phyloP scores from a whole-genome alignment of 2,888 invertebrate species.

The Salticus scenicus region DNA sequence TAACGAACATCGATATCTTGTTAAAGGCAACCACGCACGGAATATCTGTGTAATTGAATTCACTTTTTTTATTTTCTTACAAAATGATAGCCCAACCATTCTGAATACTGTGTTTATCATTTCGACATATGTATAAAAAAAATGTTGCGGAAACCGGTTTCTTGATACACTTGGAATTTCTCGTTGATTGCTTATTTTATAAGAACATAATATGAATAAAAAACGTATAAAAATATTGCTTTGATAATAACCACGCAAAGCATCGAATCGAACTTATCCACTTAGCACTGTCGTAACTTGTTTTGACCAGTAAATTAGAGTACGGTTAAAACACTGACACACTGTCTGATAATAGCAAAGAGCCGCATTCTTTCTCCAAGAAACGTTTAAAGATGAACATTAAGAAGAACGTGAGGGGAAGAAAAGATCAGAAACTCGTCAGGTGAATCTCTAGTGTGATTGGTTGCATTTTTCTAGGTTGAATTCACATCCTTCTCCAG shows the following conservation, averaged over 20 bases:
- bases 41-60: no score
- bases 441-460: conserved; percentile 41
- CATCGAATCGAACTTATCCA: not conserved
- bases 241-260: not conserved
- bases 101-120: no score
- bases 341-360: conserved; percentile 42
- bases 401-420: conserved; percentile 27
- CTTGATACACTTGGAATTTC: not conserved
- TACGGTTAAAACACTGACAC: conserved; percentile 48
- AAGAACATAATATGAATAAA: not conserved
- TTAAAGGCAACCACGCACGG: no score
- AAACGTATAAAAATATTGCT: not conserved
- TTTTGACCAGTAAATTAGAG: not conserved
- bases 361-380: conserved; percentile 46
- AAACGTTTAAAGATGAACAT: conserved; percentile 31
- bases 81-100: no score
- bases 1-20: no score
- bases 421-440: conserved; percentile 31
- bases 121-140: no score
- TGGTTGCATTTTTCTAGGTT: conserved; percentile 66
- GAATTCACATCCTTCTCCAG: conserved; percentile 62
- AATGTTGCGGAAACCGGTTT: not conserved
- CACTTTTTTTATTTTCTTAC: no score
- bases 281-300: not conserved
- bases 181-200: not conserved